Evolutionary conservation across 2,797 vertebrate genomes (phyloP), one percentile per base, ranked within the genome.

Genomic region (Squalus acanthias): DNA sequence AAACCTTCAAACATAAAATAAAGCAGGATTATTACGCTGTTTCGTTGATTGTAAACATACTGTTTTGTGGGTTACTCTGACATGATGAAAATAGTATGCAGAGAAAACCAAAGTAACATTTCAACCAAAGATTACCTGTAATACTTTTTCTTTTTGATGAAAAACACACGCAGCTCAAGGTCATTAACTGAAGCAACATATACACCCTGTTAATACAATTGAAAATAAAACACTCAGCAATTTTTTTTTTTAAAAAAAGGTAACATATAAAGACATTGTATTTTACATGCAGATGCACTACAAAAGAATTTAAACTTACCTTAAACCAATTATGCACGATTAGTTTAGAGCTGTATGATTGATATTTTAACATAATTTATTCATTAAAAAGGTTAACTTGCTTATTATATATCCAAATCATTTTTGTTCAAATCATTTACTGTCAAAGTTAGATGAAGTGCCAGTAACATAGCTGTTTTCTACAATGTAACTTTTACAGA

Each of bases 61-160:
- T 53, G 94, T 60, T 95, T 95, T 29, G 6, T 53, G 50, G 22
- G 8, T 20, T 70, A 70, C 22, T 50, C 7, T 46, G 2, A 39
- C 22, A 8, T 87, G 26, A 57, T 63, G 13, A 69, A 63, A 67
- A 7, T n/a, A 76, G 15, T n/a, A 76, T 33, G 29, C 26, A 57
- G 82, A 74, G 10, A 13, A 53, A 74, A 22, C 8, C 4, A 39
- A 74, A 72, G 50, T 70, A 67, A 24, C 17, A 70, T 72, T 65
- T 15, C 13, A 95, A 72, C n/a, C 22, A 50, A 69, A 96, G 95
- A 97, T 97, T 97, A 99, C 99, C 98, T 98, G 97, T 97, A 98
- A 0, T 97, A 96, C 96, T 98, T 98, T 96, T 98, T 98, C 97
- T 97, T 98, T 98, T 98, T 99, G 97, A 99, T 99, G 97, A 99